Evolutionary conservation across 2,113 vertebrate species (phyloP).

Genomic region (Nothocercus julius): DNA sequence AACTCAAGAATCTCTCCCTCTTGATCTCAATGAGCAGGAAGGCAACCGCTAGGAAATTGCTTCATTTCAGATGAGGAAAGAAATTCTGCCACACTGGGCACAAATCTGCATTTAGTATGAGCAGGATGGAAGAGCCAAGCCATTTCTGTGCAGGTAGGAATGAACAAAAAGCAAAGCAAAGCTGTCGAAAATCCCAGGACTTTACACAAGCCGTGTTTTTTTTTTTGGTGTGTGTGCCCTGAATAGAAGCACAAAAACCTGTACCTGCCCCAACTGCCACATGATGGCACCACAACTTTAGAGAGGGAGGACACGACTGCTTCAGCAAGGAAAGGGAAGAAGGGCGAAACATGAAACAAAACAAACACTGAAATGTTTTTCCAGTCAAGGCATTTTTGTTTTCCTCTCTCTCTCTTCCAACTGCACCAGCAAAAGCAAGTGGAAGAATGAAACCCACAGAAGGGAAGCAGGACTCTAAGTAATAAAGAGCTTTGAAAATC

Average conservation of each 20-base stretch:
- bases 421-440: neutral
- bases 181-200: accelerated
- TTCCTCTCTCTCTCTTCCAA: too few relatives aligned
- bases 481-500: neutral
- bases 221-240: neutral
- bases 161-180: neutral
- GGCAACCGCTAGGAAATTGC: neutral
- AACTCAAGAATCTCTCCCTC: neutral
- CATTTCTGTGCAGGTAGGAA: neutral
- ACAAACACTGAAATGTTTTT: too few relatives aligned
- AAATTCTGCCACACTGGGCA: neutral
- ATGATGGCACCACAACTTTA: conserved; percentile 30
- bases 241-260: neutral
- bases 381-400: too few relatives aligned
- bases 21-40: neutral
- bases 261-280: neutral
- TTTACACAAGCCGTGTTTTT: accelerated
- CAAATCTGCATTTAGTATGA: too few relatives aligned
- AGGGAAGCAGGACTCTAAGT: neutral
- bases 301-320: neutral
- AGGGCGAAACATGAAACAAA: neutral
- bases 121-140: neutral
- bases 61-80: neutral
- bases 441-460: neutral
- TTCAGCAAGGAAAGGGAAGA: neutral